These are phyloP conservation scores for Henicopernis longicauda DNA, from an alignment of 2,113 vertebrate species.

Conservation along the genomic window DNA sequence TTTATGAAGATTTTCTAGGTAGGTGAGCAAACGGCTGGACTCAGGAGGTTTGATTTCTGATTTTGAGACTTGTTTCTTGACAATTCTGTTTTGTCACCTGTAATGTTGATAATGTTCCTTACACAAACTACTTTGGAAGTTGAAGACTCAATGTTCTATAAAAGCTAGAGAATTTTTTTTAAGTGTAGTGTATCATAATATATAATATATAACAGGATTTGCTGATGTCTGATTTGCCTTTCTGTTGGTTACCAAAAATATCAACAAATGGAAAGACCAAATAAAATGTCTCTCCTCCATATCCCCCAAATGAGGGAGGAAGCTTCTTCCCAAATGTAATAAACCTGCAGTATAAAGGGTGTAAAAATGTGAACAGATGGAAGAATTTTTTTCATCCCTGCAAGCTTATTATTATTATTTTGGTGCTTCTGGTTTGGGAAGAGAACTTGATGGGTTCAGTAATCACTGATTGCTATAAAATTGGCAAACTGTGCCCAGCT, in stretches of 20 bases:
- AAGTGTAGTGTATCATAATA: neutral
- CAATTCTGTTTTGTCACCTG: neutral
- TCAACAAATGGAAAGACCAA: neutral
- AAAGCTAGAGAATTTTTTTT: neutral
- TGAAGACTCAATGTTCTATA: neutral
- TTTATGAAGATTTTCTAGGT: neutral
- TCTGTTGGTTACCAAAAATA: neutral
- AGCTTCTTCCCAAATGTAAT: neutral
- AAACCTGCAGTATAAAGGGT: neutral
- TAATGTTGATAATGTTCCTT: neutral
- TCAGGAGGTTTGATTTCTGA: neutral
- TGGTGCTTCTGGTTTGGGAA: slow-evolving; percentile 45
- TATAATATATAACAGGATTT: neutral
- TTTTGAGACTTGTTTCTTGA: neutral
- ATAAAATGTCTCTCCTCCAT: rapidly evolving
- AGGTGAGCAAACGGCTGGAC: neutral
- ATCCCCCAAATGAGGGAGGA: neutral
- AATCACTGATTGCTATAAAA: slow-evolving; percentile 42
- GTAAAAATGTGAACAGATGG: slow-evolving; percentile 69
- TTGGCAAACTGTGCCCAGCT: slow-evolving; percentile 50
- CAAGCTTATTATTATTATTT: slow-evolving; percentile 69
- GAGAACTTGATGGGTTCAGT: slow-evolving; percentile 63
- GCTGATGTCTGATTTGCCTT: neutral
- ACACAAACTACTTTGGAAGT: neutral
- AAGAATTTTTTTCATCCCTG: slow-evolving; percentile 53